These are phyloP conservation scores for Smutsia gigantea DNA, from an alignment of 2,797 vertebrate species.

Conservation along the genomic window DNA sequence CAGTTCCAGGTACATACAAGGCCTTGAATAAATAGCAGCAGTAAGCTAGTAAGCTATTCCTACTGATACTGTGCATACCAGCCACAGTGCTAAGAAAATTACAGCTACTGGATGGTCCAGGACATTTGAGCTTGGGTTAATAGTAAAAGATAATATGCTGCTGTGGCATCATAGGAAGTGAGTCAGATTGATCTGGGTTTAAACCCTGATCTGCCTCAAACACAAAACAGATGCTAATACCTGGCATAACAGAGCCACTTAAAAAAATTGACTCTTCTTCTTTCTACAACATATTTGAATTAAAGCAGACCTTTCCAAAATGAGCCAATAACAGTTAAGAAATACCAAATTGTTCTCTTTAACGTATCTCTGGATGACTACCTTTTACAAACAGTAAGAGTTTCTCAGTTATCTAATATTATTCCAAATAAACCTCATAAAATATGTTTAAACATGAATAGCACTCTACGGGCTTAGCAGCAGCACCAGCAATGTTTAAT, in stretches of 20 bases:
- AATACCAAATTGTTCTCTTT: background rate
- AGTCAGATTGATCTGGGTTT: background rate
- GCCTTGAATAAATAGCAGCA: background rate
- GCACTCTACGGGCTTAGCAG: background rate
- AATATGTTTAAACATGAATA: conserved; percentile 26
- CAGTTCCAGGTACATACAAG: background rate
- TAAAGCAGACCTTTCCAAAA: background rate
- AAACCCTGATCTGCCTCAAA: background rate
- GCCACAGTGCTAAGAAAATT: background rate
- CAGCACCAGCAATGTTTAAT: background rate
- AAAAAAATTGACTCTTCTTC: background rate
- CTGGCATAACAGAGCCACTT: background rate
- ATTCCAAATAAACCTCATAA: background rate
- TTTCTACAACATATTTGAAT: background rate
- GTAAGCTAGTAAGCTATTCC: background rate
- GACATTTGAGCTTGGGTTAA: background rate
- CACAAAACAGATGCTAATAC: background rate
- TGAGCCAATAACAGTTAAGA: background rate
- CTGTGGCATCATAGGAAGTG: background rate
- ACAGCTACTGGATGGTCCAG: background rate
- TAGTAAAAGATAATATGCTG: background rate
- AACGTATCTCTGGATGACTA: background rate
- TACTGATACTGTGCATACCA: background rate
- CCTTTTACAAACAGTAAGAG: background rate
- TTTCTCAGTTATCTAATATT: background rate